Conservation (phyloP, 1,140 invertebrate species). For the Drosophila arizonae region DNA sequence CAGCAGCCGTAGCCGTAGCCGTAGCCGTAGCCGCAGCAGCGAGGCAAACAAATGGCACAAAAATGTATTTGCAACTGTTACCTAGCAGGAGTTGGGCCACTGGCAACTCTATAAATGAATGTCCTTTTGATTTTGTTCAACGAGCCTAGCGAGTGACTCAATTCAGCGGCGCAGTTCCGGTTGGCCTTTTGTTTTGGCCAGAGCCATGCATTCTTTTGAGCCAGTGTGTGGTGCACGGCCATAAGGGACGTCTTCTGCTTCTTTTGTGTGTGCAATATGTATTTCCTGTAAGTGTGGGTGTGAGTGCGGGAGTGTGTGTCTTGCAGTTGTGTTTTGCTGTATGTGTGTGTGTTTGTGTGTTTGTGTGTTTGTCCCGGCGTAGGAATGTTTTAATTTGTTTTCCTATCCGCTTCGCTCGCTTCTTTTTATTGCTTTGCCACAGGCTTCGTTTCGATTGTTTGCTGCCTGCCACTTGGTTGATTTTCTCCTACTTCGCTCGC, state of each 20-base stretch:
- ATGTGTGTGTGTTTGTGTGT: slow-evolving; percentile 1
- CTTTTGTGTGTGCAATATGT: slow-evolving; percentile 44
- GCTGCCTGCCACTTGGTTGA: slow-evolving; percentile 37
- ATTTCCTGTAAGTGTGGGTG: slow-evolving; percentile 32
- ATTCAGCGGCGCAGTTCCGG: slow-evolving; percentile 66
- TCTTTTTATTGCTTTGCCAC: slow-evolving; percentile 75
- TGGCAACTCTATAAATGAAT: slow-evolving; percentile 77
- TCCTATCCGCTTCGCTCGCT: slow-evolving; percentile 73
- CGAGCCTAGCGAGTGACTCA: slow-evolving; percentile 79
- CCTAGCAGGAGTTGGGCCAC: slow-evolving; percentile 27
- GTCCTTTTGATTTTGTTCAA: slow-evolving; percentile 82
- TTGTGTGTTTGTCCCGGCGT: slow-evolving; percentile 33
- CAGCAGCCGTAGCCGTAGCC: slow-evolving; percentile 2
- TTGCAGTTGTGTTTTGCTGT: slow-evolving; percentile 28
- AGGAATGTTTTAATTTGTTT: slow-evolving; percentile 82
- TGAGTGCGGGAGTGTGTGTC: slow-evolving; percentile 15
- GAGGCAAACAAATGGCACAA: slow-evolving; percentile 74
- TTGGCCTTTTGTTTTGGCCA: slow-evolving; percentile 66
- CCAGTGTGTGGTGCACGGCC: slow-evolving; percentile 44
- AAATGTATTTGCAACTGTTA: slow-evolving; percentile 78
- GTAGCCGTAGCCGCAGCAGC: not conserved
- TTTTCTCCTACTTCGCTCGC: not conserved
- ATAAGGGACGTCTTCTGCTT: slow-evolving; percentile 34
- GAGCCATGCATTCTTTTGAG: slow-evolving; percentile 61
- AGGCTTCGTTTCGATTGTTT: slow-evolving; percentile 78